Base-by-base conservation (phyloP, 2,888 invertebrate species). In the Campoplex nolae region DNA sequence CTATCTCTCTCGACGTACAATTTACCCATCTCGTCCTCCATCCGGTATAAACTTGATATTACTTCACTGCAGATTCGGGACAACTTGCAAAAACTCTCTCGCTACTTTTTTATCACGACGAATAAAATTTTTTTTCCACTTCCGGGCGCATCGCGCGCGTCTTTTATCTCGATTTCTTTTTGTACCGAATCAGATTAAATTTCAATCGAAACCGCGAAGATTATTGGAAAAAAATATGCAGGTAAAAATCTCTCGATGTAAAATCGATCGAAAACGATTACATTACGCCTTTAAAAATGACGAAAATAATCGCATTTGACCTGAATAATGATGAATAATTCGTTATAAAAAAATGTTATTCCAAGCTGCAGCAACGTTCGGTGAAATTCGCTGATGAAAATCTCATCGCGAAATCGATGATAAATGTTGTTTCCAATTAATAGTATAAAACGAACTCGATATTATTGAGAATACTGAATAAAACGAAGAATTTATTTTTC, bases 1-100 rank as follows among this genome's bases (percentile, higher is more conserved):
- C 9, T 42, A 7, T 32, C 58, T 81, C 65, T 77, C 68, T 68
- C 54, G 75, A 48, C 42, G 65, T 23, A 74, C 32, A 71, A 35
- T 58, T 70, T 73, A 73, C 71, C 62, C 80, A 54, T 73, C 51
- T 73, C 32, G 11, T 73, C 51, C 62, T 81, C 62, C 73, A 38
- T 51, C 58, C 42, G 32, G 81, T 38, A 54, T 81, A 84, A 84
- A 82, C 87, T 87, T 82, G 70, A 82, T 87, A 87, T 84, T 87
- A 87, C 84, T 87, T 84, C 67, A 23, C 80, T 70, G 62, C 51
- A 67, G 77, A 76, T 76, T 86, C 48, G 65, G 42, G 78, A 87
- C 76, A 87, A 84, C 78, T 87, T 84, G 56, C 48, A 75, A 84
- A 51, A 84, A 84, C 70, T 86, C 45, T 13, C 38, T 65, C 56